These are phyloP conservation scores for Bugulina stolonifera DNA, from an alignment of 2,888 invertebrate genomes.

Conservation along the genomic window DNA sequence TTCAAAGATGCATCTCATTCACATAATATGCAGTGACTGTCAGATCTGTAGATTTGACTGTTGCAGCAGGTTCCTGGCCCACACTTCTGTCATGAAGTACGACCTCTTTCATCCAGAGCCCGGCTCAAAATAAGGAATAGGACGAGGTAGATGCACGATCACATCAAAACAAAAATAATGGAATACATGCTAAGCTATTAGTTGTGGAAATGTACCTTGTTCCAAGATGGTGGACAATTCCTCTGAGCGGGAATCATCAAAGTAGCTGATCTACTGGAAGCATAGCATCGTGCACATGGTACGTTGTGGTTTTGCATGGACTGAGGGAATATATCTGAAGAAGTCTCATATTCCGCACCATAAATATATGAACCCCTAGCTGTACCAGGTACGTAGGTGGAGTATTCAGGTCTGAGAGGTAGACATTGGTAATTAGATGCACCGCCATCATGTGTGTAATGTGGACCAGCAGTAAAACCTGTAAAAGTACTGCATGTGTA, in stretches of 20 bases:
- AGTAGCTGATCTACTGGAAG: conserved; percentile 24
- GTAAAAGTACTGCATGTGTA: no score
- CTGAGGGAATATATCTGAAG: not conserved
- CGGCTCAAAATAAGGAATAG: no score
- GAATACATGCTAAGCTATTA: no score
- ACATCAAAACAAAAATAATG: no score
- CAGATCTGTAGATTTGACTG: no score
- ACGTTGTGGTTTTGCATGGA: conserved; percentile 30
- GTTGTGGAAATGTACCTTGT: not conserved
- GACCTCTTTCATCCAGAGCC: no score
- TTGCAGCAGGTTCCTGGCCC: no score
- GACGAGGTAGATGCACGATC: no score
- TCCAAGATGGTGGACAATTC: conserved; percentile 30
- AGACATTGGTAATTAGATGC: conserved; percentile 28
- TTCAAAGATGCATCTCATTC: no score
- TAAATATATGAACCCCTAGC: conserved; percentile 27
- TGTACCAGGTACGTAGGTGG: conserved; percentile 6
- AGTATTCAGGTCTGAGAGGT: conserved; percentile 27
- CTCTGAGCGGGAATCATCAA: conserved; percentile 31
- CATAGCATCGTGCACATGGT: conserved; percentile 31
- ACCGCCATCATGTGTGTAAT: conserved; percentile 27
- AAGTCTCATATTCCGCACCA: conserved; percentile 30
- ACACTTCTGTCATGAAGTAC: no score
- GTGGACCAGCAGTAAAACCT: conserved; percentile 28
- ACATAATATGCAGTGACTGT: no score